These are phyloP conservation scores for Ditylenchus weischeri DNA, from an alignment of 2,888 invertebrate species.

Conservation along the genomic window DNA sequence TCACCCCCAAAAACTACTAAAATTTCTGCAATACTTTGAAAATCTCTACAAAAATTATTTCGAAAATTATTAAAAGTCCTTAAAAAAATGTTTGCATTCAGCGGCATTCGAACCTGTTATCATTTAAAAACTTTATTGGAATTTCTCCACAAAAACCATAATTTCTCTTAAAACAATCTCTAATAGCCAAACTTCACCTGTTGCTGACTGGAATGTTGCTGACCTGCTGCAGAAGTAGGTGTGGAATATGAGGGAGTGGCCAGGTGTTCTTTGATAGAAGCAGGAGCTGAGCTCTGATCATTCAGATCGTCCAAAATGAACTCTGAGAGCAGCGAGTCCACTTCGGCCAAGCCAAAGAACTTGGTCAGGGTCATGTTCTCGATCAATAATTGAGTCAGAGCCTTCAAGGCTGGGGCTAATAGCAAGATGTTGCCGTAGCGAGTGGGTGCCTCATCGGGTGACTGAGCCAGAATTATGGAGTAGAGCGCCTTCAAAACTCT, in stretches of 20 bases:
- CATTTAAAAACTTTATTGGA: too few relatives aligned
- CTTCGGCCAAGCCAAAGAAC: slow-evolving; percentile 57
- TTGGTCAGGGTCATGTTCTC: slow-evolving; percentile 58
- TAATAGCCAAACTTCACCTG: neutral
- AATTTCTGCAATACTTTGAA: too few relatives aligned
- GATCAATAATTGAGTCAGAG: slow-evolving; percentile 56
- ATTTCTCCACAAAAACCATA: too few relatives aligned
- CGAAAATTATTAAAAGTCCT: too few relatives aligned
- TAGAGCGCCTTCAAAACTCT: slow-evolving; percentile 56
- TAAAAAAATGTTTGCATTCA: too few relatives aligned
- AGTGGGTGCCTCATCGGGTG: slow-evolving; percentile 57
- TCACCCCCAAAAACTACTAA: too few relatives aligned
- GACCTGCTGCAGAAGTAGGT: neutral
- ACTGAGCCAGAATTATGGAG: slow-evolving; percentile 52
- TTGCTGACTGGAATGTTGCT: neutral
- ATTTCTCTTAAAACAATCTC: too few relatives aligned
- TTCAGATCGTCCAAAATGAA: slow-evolving; percentile 57
- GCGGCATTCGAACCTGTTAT: too few relatives aligned
- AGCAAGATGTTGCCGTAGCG: slow-evolving; percentile 50
- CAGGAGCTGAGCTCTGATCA: slow-evolving; percentile 36
- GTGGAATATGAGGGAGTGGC: slow-evolving; percentile 6
- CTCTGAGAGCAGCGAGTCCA: slow-evolving; percentile 53
- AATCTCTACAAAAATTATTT: too few relatives aligned
- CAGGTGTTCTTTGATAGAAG: slow-evolving; percentile 39
- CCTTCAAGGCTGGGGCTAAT: slow-evolving; percentile 56